Conservation (phyloP, 2,888 invertebrate genomes). For the Agonopterix heracliana region DNA sequence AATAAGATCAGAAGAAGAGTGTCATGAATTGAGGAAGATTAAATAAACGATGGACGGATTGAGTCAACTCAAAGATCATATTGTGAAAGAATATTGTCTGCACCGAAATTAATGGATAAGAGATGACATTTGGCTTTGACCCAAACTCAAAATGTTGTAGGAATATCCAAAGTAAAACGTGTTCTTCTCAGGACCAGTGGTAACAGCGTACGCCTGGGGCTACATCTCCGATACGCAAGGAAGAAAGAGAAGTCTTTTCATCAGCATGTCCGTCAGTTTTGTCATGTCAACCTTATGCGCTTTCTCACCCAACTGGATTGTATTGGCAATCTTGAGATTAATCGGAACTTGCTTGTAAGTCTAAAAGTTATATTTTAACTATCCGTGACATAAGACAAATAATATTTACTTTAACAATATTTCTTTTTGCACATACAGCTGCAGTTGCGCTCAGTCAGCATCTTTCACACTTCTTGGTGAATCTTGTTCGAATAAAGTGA, state of each 20-base stretch:
- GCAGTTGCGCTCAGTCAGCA: slow-evolving; percentile 44
- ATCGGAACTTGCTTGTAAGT: slow-evolving; percentile 37
- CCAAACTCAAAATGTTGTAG: not conserved
- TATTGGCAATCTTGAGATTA: slow-evolving; percentile 33
- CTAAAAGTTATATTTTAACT: not conserved
- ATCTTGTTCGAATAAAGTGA: slow-evolving; percentile 32
- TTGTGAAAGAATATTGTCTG: no score
- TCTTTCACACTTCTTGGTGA: slow-evolving; percentile 66
- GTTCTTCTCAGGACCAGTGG: slow-evolving; percentile 29
- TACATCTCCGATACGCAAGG: slow-evolving; percentile 43
- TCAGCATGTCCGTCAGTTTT: slow-evolving; percentile 29
- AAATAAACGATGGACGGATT: no score
- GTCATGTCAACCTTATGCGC: slow-evolving; percentile 27
- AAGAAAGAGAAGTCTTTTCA: slow-evolving; percentile 24
- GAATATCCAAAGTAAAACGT: not conserved
- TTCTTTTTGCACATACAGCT: slow-evolving; percentile 13
- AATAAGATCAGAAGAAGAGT: no score
- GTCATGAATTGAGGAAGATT: no score
- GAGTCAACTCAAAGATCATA: no score
- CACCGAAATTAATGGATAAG: no score
- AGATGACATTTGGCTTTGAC: no score
- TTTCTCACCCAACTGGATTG: slow-evolving; percentile 38
- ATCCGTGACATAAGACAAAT: not conserved
- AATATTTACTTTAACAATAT: not conserved
- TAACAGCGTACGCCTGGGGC: slow-evolving; percentile 44